Conservation (phyloP, 2,797 vertebrate genomes). For the Lacerta agilis region DNA sequence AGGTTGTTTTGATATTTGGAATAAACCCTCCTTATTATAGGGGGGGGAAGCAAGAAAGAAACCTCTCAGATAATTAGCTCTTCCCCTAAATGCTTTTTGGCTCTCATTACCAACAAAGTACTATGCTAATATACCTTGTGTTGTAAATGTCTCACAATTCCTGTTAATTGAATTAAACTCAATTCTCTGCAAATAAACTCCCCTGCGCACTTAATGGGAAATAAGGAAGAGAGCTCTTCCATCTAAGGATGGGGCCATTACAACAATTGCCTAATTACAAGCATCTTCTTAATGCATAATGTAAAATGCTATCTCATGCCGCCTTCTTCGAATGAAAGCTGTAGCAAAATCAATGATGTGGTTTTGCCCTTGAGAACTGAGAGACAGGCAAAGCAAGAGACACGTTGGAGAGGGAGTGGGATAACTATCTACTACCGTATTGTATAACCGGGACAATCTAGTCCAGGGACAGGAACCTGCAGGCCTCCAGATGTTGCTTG, state of each 20-base stretch:
- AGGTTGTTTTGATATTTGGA: slow-evolving; percentile 75
- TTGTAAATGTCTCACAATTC: slow-evolving; percentile 78
- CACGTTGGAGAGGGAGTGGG: slow-evolving; percentile 15
- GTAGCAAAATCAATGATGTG: slow-evolving; percentile 64
- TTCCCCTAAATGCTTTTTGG: slow-evolving; percentile 77
- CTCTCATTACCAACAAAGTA: slow-evolving; percentile 77
- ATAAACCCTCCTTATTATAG: slow-evolving; percentile 71
- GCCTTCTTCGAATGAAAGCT: slow-evolving; percentile 58
- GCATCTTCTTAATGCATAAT: slow-evolving; percentile 70
- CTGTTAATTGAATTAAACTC: slow-evolving; percentile 81
- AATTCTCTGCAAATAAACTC: slow-evolving; percentile 80
- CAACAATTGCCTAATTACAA: slow-evolving; percentile 76
- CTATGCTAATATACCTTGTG: slow-evolving; percentile 81
- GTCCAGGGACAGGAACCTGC: background rate
- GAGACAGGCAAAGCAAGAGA: background rate
- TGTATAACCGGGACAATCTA: too few relatives aligned
- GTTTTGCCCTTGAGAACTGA: slow-evolving; percentile 57
- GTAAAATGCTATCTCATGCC: slow-evolving; percentile 60
- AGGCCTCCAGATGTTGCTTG: too few relatives aligned
- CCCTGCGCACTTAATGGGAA: slow-evolving; percentile 76
- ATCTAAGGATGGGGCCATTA: slow-evolving; percentile 78
- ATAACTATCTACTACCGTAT: slow-evolving; percentile 47
- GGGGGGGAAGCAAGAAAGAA: slow-evolving; percentile 22
- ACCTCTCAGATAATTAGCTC: slow-evolving; percentile 75
- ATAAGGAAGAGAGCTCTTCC: slow-evolving; percentile 72